phyloP scores from a whole-genome alignment of 1,140 invertebrate genomes.

The Sipha flava region DNA sequence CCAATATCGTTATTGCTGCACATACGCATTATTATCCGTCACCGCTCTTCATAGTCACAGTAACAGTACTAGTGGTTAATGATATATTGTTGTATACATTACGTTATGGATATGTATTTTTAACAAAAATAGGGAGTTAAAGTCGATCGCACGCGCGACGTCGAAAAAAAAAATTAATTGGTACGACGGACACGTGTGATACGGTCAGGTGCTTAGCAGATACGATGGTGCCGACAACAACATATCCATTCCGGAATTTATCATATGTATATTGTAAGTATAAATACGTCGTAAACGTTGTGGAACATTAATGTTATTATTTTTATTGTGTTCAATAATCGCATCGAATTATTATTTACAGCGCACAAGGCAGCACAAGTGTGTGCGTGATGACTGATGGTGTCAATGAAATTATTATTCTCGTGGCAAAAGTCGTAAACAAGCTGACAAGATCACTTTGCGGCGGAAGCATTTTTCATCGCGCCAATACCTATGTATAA shows the following conservation, averaged over 20 bases:
- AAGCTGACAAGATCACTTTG: background rate
- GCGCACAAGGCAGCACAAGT: background rate
- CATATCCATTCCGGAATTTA: background rate
- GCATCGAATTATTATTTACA: no score
- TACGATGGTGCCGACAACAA: no score
- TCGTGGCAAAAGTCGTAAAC: background rate
- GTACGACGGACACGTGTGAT: background rate
- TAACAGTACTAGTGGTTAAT: background rate
- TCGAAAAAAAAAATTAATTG: background rate
- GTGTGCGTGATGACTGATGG: background rate
- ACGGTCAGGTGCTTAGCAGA: background rate
- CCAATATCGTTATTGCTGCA: constrained; percentile 11
- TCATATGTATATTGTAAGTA: background rate
- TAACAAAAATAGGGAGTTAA: no score
- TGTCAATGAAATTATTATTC: background rate
- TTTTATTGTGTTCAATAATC: background rate
- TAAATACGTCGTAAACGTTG: no score
- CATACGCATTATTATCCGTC: background rate
- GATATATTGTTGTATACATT: background rate
- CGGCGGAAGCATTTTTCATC: background rate
- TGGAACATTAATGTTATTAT: no score
- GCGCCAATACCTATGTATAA: background rate
- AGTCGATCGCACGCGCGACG: no score
- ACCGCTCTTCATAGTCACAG: background rate
- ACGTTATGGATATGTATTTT: background rate